A percentile compares a stretch with the other conserved stretches of the same genome.
phyloP scores from a whole-genome alignment of 2,113 vertebrate genomes.

The Noturus placidus region DNA sequence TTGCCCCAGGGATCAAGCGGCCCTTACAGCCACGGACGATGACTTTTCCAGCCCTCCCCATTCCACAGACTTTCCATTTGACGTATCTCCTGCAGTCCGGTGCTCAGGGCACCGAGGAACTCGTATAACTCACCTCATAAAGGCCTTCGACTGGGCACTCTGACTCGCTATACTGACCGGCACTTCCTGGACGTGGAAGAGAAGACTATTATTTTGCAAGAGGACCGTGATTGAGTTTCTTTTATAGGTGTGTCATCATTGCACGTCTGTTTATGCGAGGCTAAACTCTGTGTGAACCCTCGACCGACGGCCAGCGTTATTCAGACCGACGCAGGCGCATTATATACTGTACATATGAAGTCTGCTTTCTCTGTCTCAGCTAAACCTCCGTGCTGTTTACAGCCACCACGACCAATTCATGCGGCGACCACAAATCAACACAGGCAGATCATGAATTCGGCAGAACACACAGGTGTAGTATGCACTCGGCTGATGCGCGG shows the following conservation, averaged over 20 bases:
- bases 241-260: constrained; percentile 33
- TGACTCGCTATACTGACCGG: constrained; percentile 25
- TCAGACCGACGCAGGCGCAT: background rate
- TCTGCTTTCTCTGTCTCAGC: background rate
- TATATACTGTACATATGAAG: background rate
- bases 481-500: background rate
- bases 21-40: constrained; percentile 51
- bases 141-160: constrained; percentile 55
- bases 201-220: constrained; percentile 35
- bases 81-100: constrained; percentile 59
- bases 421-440: constrained; percentile 11
- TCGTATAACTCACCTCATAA: constrained; percentile 57
- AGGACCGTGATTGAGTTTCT: constrained; percentile 28
- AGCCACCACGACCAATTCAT: background rate
- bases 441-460: background rate
- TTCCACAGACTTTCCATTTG: constrained; percentile 50
- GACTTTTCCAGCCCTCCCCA: constrained; percentile 49
- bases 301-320: background rate
- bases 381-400: background rate
- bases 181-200: background rate
- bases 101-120: constrained; percentile 55
- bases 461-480: constrained; percentile 29
- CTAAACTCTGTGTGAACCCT: constrained; percentile 45
- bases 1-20: constrained; percentile 45
- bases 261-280: constrained; percentile 7